phyloP scores from a whole-genome alignment of 2,888 invertebrate species.

The Trichopoda pennipes region DNA sequence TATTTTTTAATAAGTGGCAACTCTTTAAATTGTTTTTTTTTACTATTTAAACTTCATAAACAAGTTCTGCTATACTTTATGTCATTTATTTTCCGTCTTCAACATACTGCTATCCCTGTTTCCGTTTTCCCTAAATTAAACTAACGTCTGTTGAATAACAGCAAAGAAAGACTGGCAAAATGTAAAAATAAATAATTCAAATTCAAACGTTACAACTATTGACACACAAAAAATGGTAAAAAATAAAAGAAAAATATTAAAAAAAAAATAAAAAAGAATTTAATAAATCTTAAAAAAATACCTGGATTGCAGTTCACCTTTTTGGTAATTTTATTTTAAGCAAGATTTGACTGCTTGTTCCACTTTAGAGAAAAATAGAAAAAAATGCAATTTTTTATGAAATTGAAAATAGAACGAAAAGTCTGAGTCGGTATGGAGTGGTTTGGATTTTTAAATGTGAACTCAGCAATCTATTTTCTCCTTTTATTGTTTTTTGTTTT shows the following conservation, averaged over 20 bases:
- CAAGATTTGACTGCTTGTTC: conserved; percentile 38
- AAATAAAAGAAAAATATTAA: too few species aligned
- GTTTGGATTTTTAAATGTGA: not conserved
- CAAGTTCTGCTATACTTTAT: not conserved
- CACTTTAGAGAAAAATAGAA: conserved; percentile 15
- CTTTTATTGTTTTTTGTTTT: conserved; percentile 1
- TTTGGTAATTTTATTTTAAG: conserved; percentile 21
- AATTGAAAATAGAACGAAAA: not conserved
- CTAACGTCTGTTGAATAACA: conserved; percentile 14
- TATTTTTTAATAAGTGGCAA: not conserved
- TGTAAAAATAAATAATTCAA: conserved; percentile 5
- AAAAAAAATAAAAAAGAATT: conserved; percentile 2
- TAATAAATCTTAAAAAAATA: conserved; percentile 34
- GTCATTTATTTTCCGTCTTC: not conserved
- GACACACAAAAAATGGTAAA: conserved; percentile 50
- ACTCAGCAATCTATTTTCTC: conserved; percentile 26
- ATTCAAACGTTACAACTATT: conserved; percentile 44
- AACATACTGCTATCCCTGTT: not conserved
- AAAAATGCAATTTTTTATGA: not conserved
- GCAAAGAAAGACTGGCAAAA: not conserved
- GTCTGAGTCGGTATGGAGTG: not conserved
- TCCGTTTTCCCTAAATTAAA: not conserved
- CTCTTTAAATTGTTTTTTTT: not conserved
- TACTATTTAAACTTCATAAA: conserved; percentile 16
- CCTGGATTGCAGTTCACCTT: conserved; percentile 49